Base-by-base conservation (phyloP, 2,797 vertebrate species). In the Acipenser ruthenus region DNA sequence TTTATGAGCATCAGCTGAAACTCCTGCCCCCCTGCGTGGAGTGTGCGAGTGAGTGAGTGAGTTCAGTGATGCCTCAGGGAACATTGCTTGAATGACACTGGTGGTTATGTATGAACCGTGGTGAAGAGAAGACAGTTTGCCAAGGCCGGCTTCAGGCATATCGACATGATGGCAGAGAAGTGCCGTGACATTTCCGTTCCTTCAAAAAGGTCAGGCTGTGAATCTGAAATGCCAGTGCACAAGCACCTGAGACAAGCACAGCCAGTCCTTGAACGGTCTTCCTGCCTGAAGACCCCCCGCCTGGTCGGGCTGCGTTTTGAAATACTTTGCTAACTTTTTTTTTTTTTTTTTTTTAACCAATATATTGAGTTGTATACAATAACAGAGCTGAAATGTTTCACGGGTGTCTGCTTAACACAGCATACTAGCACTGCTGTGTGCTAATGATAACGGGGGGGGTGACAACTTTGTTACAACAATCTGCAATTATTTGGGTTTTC, bases 221-320 rank as follows among this genome's bases (percentile, higher is more conserved):
- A 90, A 88, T 82, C 81, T 82, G 71, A 90, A 90, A 91, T 89
- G 88, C 85, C 86, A 88, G 77, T 72, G 77, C 83, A 75, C 76
- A 75, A 68, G 77, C 82, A 89, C 84, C 82, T 88, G 82, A 79
- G 79, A 77, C 85, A 80, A 83, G 74, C 37, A 4, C 37, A 37
- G 37, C 37, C 80, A 79, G 75, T 69, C 71, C 48, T 23, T 18
- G 48, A 74, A 80, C 75, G 68, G 78, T 73, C 69, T 13, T 7
- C 15, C 60, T 60, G 68, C 50, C 50, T 50, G n/a, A 23, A 8
- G 62, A 58, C 10, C 49, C 8, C 13, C 10, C 5, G 13, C 2
- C 37, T 37, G 37, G 37, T 37, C 23, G 23, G 23, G 4, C 23
- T 37, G 23, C 23, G 23, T 37, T 37, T 37, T 37, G 23, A 37